Evolutionary conservation across 1,140 invertebrate genomes (phyloP).

Genomic region (Psix sp.): DNA sequence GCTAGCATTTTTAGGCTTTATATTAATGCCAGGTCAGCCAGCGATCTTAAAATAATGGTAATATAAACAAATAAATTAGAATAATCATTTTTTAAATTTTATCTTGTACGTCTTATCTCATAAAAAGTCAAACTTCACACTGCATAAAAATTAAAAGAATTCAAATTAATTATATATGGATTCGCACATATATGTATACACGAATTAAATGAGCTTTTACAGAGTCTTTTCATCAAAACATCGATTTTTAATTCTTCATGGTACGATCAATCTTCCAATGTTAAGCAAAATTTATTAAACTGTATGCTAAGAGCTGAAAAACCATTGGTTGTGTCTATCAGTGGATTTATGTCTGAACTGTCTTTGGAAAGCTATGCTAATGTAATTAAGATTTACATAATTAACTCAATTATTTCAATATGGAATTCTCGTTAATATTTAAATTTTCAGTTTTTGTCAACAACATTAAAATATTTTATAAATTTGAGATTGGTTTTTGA

Average conservation of each 20-base stretch:
- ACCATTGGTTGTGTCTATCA: conserved; percentile 49
- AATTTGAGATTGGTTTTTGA: too few species aligned
- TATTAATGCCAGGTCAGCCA: conserved; percentile 39
- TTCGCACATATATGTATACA: too few species aligned
- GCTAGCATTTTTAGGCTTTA: conserved; percentile 38
- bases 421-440: neutral
- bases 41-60: conserved; percentile 53
- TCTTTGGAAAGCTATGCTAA: conserved; percentile 58
- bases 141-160: neutral
- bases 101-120: neutral
- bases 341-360: conserved; percentile 51
- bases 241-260: conserved; percentile 32
- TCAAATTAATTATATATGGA: too few species aligned
- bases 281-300: conserved; percentile 32
- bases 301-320: conserved; percentile 57
- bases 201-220: neutral
- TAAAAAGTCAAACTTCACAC: too few species aligned
- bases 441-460: too few species aligned
- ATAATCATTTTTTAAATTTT: too few species aligned
- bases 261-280: conserved; percentile 15
- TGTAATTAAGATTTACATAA: conserved; percentile 40
- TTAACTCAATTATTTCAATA: conserved; percentile 5
- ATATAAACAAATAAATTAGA: too few species aligned
- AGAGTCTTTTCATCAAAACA: conserved; percentile 31
- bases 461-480: too few species aligned